phyloP scores from a whole-genome alignment of 2,888 invertebrate species.

The Esperia sulphurella region DNA sequence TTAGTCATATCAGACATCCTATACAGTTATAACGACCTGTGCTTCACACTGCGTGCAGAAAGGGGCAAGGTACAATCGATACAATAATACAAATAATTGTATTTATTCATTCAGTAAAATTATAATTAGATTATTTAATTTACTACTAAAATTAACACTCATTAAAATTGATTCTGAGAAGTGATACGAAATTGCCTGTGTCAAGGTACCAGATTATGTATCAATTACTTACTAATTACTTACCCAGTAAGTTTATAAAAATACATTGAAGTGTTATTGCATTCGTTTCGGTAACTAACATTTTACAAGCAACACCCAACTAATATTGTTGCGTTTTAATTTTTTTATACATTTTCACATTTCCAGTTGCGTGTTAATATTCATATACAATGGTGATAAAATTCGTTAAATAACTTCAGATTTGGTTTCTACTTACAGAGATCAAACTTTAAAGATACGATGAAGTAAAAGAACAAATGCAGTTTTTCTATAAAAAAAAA shows the following conservation, averaged over 20 bases:
- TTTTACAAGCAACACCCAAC: constrained; percentile 37
- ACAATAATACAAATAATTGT: constrained; percentile 52
- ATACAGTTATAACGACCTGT: constrained; percentile 20
- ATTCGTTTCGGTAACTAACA: constrained; percentile 50
- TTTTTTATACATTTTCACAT: constrained; percentile 27
- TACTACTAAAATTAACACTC: constrained; percentile 63
- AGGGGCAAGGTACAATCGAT: constrained; percentile 49
- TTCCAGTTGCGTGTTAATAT: constrained; percentile 28
- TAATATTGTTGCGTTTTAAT: constrained; percentile 34
- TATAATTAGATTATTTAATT: constrained; percentile 50
- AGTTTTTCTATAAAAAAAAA: constrained; percentile 72
- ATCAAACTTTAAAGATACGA: constrained; percentile 56
- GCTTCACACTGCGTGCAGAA: constrained; percentile 16
- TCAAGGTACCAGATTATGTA: constrained; percentile 28
- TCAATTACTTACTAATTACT: neutral
- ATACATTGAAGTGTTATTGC: constrained; percentile 14
- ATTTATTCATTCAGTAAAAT: constrained; percentile 62
- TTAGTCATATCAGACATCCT: neutral
- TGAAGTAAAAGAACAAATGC: constrained; percentile 58
- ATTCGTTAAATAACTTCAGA: constrained; percentile 46
- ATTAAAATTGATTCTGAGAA: constrained; percentile 40
- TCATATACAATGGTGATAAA: constrained; percentile 27
- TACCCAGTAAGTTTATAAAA: neutral
- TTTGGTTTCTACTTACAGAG: constrained; percentile 69
- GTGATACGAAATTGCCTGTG: constrained; percentile 21